These are phyloP conservation scores for Drosophila longiperda DNA, from an alignment of 2,888 invertebrate genomes.

Conservation along the genomic window DNA sequence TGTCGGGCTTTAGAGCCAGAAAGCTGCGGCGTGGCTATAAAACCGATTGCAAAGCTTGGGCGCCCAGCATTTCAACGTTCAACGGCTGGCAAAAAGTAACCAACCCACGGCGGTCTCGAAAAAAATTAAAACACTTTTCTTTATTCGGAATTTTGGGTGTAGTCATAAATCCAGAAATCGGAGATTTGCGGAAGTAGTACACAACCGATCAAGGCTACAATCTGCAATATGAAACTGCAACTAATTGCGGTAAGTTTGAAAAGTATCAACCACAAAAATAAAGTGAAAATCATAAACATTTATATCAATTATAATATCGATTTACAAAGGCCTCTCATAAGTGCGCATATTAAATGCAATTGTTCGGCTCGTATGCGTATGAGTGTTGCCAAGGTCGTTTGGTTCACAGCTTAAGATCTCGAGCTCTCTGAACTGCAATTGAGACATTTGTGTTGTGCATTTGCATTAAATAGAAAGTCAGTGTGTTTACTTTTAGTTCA, in stretches of 20 bases:
- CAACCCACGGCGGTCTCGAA: slow-evolving; percentile 28
- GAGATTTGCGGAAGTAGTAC: slow-evolving; percentile 57
- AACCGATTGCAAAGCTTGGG: slow-evolving; percentile 60
- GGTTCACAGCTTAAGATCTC: slow-evolving; percentile 57
- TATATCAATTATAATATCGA: slow-evolving; percentile 1
- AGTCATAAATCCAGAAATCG: slow-evolving; percentile 21
- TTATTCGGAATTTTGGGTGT: slow-evolving; percentile 36
- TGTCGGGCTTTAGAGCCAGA: slow-evolving; percentile 40
- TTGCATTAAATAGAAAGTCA: slow-evolving; percentile 74
- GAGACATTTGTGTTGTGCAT: slow-evolving; percentile 50
- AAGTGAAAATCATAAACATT: slow-evolving; percentile 1
- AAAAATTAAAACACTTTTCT: slow-evolving; percentile 33
- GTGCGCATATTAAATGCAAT: slow-evolving; percentile 25
- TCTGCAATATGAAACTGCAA: slow-evolving; percentile 63
- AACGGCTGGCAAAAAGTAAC: slow-evolving; percentile 57
- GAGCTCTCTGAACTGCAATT: slow-evolving; percentile 23
- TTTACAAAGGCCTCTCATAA: slow-evolving; percentile 21
- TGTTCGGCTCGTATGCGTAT: slow-evolving; percentile 21
- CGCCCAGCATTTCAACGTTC: slow-evolving; percentile 72
- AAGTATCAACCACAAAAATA: slow-evolving; percentile 30
- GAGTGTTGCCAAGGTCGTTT: slow-evolving; percentile 63
- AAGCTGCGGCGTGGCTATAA: slow-evolving; percentile 63
- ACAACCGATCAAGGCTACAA: slow-evolving; percentile 23
- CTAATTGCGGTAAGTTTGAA: slow-evolving; percentile 72
- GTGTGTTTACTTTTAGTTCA: slow-evolving; percentile 45